A percentile compares a stretch with the other conserved stretches of the same genome.
phyloP scores from a whole-genome alignment of 2,113 vertebrate species.

The Cottus gobio region DNA sequence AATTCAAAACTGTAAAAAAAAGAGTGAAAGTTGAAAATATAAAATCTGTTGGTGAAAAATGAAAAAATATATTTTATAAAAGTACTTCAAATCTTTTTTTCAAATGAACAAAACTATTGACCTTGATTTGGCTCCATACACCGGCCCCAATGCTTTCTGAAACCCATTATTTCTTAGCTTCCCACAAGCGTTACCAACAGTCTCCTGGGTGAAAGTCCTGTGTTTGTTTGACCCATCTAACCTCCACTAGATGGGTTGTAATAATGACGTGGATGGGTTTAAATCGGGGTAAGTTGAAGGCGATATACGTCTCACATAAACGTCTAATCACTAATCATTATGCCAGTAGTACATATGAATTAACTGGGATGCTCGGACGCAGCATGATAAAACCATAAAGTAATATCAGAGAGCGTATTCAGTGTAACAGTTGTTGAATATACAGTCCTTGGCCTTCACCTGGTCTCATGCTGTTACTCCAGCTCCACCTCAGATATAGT shows the following conservation, averaged over 20 bases:
- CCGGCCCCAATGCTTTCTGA: too few species aligned
- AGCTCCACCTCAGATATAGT: slow-evolving; percentile 42
- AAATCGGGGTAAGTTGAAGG: not conserved
- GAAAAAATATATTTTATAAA: too few species aligned
- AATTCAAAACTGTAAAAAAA: too few species aligned
- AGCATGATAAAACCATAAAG: not conserved
- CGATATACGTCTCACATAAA: not conserved
- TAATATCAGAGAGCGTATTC: not conserved
- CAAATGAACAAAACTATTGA: too few species aligned
- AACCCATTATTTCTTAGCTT: too few species aligned
- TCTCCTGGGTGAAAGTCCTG: not conserved
- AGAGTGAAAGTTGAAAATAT: too few species aligned
- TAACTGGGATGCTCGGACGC: not conserved
- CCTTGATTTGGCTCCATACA: too few species aligned
- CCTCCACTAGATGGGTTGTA: not conserved
- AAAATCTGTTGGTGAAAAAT: too few species aligned
- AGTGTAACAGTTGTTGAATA: not conserved
- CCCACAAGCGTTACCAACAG: too few species aligned
- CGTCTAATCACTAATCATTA: slow-evolving; percentile 8
- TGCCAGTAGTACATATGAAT: not conserved
- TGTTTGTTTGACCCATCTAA: not conserved
- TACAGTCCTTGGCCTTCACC: not conserved
- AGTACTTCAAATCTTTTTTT: too few species aligned
- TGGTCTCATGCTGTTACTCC: slow-evolving; percentile 31
- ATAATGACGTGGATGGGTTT: not conserved